These are phyloP conservation scores for Mormyrus iriodes DNA, from an alignment of 2,113 vertebrate species.

Conservation along the genomic window DNA sequence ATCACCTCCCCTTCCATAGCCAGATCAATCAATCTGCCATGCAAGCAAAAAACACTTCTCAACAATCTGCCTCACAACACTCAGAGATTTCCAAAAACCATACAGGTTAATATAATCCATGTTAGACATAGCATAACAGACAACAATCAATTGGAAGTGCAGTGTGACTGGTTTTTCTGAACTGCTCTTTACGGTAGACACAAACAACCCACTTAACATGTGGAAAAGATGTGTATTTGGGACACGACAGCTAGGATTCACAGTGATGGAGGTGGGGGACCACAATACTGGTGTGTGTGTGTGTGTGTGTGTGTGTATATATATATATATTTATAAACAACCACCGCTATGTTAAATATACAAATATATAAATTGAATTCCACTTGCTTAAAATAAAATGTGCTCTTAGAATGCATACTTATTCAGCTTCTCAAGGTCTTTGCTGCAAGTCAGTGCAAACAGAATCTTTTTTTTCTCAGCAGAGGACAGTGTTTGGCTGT, in stretches of 20 bases:
- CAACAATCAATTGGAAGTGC: not conserved
- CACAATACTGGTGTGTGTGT: not conserved
- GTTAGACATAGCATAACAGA: not conserved
- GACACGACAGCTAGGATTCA: not conserved
- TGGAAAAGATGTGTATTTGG: not conserved
- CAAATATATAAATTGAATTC: not conserved
- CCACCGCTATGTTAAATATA: not conserved
- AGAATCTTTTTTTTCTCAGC: conserved; percentile 38
- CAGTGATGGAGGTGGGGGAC: not conserved
- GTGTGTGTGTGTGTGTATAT: no score
- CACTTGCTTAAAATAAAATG: not conserved
- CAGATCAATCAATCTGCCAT: conserved; percentile 34
- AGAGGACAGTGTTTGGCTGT: conserved; percentile 26
- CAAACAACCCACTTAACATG: not conserved
- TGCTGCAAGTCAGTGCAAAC: conserved; percentile 32
- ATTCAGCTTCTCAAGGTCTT: conserved; percentile 27
- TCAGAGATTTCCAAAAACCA: not conserved
- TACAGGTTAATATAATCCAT: not conserved
- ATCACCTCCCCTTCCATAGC: conserved; percentile 41
- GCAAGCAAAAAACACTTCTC: not conserved
- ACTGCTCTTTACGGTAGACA: not conserved
- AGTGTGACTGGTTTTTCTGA: not conserved
- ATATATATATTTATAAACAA: no score
- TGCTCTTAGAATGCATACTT: conserved; percentile 25
- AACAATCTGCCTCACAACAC: not conserved